phyloP scores from a whole-genome alignment of 2,113 vertebrate species.

The Prunella fulvescens region DNA sequence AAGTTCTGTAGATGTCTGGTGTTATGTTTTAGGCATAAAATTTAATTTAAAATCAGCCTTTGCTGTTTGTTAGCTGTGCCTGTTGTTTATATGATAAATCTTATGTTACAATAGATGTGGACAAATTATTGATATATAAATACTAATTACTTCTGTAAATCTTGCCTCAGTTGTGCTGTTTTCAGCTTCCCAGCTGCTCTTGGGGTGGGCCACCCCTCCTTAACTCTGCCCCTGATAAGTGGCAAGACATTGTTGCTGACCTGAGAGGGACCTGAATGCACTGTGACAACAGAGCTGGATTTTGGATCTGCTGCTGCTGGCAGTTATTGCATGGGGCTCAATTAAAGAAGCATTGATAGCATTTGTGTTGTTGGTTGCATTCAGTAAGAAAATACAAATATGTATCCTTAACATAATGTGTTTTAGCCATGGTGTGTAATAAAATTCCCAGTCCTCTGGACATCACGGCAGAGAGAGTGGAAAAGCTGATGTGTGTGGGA shows the following conservation, averaged over 20 bases:
- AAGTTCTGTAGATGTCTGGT: neutral
- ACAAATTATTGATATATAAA: neutral
- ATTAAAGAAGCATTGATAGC: neutral
- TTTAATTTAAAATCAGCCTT: neutral
- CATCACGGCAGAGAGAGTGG: conserved; percentile 84
- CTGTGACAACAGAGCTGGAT: neutral
- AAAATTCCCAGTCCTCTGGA: conserved; percentile 92
- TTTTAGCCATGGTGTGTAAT: conserved; percentile 90
- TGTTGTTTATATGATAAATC: fast-evolving
- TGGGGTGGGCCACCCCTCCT: neutral
- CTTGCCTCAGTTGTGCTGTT: neutral
- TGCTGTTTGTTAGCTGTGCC: neutral
- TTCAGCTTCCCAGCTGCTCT: neutral
- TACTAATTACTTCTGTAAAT: neutral
- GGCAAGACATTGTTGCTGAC: neutral
- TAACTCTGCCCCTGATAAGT: neutral
- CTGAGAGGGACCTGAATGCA: neutral
- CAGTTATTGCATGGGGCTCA: neutral
- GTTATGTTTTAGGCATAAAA: neutral
- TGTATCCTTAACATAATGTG: conserved; percentile 56
- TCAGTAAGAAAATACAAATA: neutral
- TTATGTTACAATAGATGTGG: neutral
- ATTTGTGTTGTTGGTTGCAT: neutral
- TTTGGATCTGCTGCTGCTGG: neutral
- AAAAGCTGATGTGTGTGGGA: conserved; percentile 87